phyloP scores from a whole-genome alignment of 2,113 vertebrate species.

The Hippopotamus amphibius region DNA sequence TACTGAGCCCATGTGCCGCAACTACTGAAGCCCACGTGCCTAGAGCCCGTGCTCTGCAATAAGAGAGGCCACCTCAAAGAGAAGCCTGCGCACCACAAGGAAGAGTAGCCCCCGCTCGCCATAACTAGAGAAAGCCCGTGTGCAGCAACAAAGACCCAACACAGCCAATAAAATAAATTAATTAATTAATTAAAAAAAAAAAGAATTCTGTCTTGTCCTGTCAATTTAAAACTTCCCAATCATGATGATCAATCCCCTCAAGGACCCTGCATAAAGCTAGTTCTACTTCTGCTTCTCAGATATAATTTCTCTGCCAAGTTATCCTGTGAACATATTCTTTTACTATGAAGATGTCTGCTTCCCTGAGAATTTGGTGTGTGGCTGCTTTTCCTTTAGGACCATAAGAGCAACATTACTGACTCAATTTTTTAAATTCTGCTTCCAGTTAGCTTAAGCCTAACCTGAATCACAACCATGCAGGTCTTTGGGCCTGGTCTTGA shows the following conservation, averaged over 20 bases:
- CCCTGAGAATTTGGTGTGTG: background rate
- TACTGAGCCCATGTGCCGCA: too few relatives aligned
- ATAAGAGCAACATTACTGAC: background rate
- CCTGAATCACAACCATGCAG: background rate
- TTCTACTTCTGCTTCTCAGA: background rate
- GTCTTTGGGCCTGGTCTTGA: background rate
- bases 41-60: too few relatives aligned
- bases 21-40: too few relatives aligned
- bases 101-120: too few relatives aligned
- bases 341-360: background rate
- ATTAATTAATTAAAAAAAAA: too few relatives aligned
- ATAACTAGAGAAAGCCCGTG: too few relatives aligned
- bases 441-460: background rate
- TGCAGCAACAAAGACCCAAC: too few relatives aligned
- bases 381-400: slow-evolving; percentile 2
- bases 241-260: background rate
- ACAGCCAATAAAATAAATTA: too few relatives aligned
- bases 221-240: slow-evolving; percentile 35
- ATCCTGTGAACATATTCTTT: background rate
- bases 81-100: too few relatives aligned
- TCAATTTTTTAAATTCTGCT: slow-evolving; percentile 22
- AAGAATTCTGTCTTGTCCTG: slow-evolving; percentile 30
- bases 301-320: slow-evolving; percentile 7
- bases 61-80: too few relatives aligned
- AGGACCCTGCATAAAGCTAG: background rate